These are phyloP conservation scores for Varanus salvator DNA, from an alignment of 2,113 vertebrate species.

Conservation along the genomic window DNA sequence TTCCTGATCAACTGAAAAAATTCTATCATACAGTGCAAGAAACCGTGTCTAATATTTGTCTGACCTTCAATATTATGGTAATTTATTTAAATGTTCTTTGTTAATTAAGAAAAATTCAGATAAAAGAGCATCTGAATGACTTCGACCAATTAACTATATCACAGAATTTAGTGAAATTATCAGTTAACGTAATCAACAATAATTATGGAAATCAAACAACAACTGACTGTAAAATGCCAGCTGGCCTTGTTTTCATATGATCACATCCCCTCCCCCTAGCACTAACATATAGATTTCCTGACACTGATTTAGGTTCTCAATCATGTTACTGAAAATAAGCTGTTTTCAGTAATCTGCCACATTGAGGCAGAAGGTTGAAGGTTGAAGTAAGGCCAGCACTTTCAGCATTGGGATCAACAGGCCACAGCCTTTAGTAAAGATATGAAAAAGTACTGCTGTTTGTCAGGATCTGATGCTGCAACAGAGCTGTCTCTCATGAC, in stretches of 20 bases:
- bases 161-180: slow-evolving; percentile 77
- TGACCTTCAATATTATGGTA: slow-evolving; percentile 81
- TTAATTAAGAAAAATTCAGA: slow-evolving; percentile 81
- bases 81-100: slow-evolving; percentile 81
- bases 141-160: slow-evolving; percentile 77
- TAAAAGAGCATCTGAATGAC: slow-evolving; percentile 72
- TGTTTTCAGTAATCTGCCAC: not conserved
- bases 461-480: too few relatives aligned
- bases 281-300: slow-evolving; percentile 29
- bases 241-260: slow-evolving; percentile 48
- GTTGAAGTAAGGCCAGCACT: not conserved
- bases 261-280: slow-evolving; percentile 46
- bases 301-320: not conserved
- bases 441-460: not conserved
- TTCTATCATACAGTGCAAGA: slow-evolving; percentile 44
- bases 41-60: slow-evolving; percentile 69
- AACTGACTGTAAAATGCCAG: slow-evolving; percentile 69
- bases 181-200: slow-evolving; percentile 81
- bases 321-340: slow-evolving; percentile 2
- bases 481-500: too few relatives aligned
- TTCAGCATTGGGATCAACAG: not conserved
- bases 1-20: slow-evolving; percentile 32
- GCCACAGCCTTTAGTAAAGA: not conserved
- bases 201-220: slow-evolving; percentile 74
- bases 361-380: not conserved